A percentile compares a stretch with the other conserved stretches of the same genome.
Conservation (phyloP, 2,797 vertebrate species). For the Pyrocephalus nanus region DNA sequence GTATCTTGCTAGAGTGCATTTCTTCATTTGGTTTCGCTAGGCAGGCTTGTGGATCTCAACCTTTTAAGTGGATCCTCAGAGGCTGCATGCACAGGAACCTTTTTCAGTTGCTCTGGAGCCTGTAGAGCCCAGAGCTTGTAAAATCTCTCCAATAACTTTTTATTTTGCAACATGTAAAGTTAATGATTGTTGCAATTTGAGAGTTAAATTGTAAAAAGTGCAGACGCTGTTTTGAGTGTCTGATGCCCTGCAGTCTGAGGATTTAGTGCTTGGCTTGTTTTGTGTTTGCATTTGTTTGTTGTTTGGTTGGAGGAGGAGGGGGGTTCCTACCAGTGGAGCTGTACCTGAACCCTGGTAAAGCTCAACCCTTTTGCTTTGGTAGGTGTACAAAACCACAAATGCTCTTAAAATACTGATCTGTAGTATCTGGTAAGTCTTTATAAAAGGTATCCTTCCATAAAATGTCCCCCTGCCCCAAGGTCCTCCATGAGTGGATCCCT, state of each 20-base stretch:
- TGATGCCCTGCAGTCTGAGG: rapidly evolving
- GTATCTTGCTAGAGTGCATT: background rate
- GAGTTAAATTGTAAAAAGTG: background rate
- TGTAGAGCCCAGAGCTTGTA: background rate
- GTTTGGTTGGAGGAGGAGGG: background rate
- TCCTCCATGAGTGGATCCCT: background rate
- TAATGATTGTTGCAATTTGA: background rate
- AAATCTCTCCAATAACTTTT: background rate
- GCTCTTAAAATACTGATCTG: background rate
- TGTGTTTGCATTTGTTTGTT: background rate
- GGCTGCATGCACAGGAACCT: background rate
- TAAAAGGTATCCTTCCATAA: background rate
- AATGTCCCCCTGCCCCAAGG: too few species aligned
- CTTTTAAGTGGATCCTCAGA: background rate
- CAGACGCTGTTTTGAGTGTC: background rate
- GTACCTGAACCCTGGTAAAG: background rate
- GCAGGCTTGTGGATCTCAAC: rapidly evolving
- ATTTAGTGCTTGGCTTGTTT: background rate
- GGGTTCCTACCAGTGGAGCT: background rate
- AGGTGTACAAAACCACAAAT: background rate
- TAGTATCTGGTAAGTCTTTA: background rate
- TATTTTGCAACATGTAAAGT: background rate
- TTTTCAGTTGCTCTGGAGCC: background rate
- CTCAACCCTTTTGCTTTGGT: background rate
- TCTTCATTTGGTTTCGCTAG: background rate